phyloP scores from a whole-genome alignment of 2,888 invertebrate species.

The Meteorus colon region DNA sequence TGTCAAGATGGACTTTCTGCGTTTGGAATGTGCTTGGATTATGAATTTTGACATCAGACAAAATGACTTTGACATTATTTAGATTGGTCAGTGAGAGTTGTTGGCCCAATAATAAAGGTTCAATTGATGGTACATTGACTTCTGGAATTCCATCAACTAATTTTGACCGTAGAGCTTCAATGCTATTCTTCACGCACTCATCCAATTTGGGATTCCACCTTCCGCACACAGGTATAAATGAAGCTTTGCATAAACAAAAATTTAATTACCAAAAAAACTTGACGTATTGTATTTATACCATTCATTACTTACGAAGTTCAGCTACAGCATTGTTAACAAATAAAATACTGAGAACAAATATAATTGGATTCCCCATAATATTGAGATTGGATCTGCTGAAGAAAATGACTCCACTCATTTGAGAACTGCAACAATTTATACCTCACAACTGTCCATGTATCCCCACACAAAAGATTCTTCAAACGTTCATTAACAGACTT shows the following conservation, averaged over 20 bases:
- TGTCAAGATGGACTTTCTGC: conserved; percentile 26
- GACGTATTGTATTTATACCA: neutral
- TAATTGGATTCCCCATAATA: neutral
- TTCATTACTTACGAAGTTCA: conserved; percentile 49
- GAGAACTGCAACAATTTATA: conserved; percentile 38
- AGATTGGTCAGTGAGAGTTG: conserved; percentile 45
- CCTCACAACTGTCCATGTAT: conserved; percentile 25
- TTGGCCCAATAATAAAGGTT: conserved; percentile 49
- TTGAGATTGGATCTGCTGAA: conserved; percentile 17
- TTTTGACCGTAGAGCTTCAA: conserved; percentile 35
- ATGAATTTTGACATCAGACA: conserved; percentile 47
- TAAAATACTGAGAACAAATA: conserved; percentile 26
- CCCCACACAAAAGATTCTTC: neutral
- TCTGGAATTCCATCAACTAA: conserved; percentile 53
- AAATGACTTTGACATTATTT: conserved; percentile 41
- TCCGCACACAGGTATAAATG: conserved; percentile 51
- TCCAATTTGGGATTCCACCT: conserved; percentile 47
- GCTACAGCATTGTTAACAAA: conserved; percentile 37
- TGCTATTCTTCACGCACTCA: conserved; percentile 45
- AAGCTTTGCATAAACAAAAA: conserved; percentile 42
- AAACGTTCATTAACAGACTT: neutral
- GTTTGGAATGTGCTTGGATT: conserved; percentile 48
- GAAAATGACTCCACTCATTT: neutral
- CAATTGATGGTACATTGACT: conserved; percentile 49
- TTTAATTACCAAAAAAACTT: neutral